These are phyloP conservation scores for Stratiolaelaps scimitus DNA, from an alignment of 1,140 invertebrate genomes.

Conservation along the genomic window DNA sequence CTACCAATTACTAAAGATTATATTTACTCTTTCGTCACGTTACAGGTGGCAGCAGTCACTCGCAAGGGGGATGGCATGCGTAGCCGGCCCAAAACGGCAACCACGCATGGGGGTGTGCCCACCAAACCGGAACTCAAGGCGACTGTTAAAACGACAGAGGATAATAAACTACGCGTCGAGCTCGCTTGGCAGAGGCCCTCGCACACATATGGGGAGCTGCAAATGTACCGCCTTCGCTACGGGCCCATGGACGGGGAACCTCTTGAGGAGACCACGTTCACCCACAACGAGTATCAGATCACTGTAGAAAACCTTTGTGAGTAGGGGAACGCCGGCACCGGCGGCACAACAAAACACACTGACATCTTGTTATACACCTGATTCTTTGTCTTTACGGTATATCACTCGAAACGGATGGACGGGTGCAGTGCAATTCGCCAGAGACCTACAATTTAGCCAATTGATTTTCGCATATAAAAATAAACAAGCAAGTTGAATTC, in stretches of 20 bases:
- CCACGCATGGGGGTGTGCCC: constrained; percentile 84
- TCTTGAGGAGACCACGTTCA: constrained; percentile 50
- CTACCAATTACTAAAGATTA: too few relatives aligned
- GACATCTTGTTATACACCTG: too few relatives aligned
- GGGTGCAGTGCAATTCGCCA: too few relatives aligned
- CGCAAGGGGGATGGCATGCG: constrained; percentile 85
- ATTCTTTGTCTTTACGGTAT: too few relatives aligned
- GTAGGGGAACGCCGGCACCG: constrained; percentile 7
- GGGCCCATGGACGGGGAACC: constrained; percentile 63
- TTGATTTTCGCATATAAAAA: too few relatives aligned
- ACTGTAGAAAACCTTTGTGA: constrained; percentile 49
- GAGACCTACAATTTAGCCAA: too few relatives aligned
- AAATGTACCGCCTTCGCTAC: constrained; percentile 71
- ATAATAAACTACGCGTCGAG: constrained; percentile 51
- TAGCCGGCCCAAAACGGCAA: constrained; percentile 63
- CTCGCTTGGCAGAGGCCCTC: constrained; percentile 76
- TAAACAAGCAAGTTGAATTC: too few relatives aligned
- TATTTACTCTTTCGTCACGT: too few relatives aligned
- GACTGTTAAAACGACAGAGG: constrained; percentile 64
- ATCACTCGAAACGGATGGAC: too few relatives aligned
- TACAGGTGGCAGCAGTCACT: constrained; percentile 82
- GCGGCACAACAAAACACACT: too few relatives aligned
- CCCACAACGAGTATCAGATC: constrained; percentile 47
- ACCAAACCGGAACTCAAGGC: constrained; percentile 67
- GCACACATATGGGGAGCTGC: constrained; percentile 70